Conservation (phyloP, 2,113 vertebrate species). For the Colossoma macropomum region DNA sequence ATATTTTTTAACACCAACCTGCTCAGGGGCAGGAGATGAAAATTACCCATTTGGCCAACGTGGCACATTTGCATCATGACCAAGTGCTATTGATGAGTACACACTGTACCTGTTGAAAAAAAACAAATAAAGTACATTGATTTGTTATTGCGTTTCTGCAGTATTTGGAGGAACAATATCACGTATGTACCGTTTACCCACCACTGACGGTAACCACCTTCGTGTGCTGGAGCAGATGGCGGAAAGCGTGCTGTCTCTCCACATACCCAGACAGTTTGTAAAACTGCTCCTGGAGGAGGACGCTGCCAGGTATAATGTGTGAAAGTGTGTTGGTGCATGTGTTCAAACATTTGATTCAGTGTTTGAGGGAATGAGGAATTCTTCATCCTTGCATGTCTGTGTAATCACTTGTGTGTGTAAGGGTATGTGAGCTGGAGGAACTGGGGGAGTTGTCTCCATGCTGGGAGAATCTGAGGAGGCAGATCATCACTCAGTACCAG, state of each 20-base stretch:
- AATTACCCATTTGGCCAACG: neutral
- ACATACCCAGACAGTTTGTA: slow-evolving; percentile 94
- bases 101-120: neutral
- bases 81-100: neutral
- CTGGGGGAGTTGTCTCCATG: slow-evolving; percentile 94
- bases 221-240: slow-evolving; percentile 98
- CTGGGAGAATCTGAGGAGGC: slow-evolving; percentile 95
- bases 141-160: slow-evolving; percentile 55
- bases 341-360: neutral
- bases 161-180: slow-evolving; percentile 96
- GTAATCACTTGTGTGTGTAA: slow-evolving; percentile 59
- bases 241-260: slow-evolving; percentile 89
- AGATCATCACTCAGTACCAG: slow-evolving; percentile 98
- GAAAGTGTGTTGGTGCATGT: neutral
- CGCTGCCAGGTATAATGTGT: slow-evolving; percentile 84
- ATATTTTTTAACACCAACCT: too few species aligned
- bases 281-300: slow-evolving; percentile 97
- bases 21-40: neutral
- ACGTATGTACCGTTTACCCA: slow-evolving; percentile 95
- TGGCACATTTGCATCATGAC: neutral
- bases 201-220: slow-evolving; percentile 95
- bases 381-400: neutral
- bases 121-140: neutral
- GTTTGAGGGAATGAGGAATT: neutral
- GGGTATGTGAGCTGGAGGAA: slow-evolving; percentile 97